Evolutionary conservation across 2,888 invertebrate species (phyloP).

Genomic region (Sesia bembeciformis): DNA sequence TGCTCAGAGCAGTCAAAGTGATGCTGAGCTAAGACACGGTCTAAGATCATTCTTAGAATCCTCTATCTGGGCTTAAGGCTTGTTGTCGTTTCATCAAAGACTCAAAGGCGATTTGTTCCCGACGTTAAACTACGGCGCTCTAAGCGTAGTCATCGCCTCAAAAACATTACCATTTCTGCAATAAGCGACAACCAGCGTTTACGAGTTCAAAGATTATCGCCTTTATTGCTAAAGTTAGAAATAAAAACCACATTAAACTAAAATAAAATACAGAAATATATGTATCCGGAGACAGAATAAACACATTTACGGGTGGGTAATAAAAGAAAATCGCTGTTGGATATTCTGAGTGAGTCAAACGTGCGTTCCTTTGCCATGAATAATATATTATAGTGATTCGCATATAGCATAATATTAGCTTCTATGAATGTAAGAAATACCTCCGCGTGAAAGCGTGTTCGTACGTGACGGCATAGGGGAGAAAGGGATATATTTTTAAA

Average conservation of each 20-base stretch:
- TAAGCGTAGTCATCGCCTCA: too few species aligned
- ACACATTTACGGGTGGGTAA: conserved; percentile 22
- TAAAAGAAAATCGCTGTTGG: conserved; percentile 19
- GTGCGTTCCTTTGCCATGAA: conserved; percentile 14
- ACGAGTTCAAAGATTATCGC: conserved; percentile 1
- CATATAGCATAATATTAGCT: conserved; percentile 1
- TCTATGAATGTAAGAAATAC: not conserved
- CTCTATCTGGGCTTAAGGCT: too few species aligned
- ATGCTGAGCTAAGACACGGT: too few species aligned
- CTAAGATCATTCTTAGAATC: too few species aligned
- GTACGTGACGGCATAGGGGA: not conserved
- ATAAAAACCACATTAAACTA: conserved; percentile 13
- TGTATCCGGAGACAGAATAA: conserved; percentile 12
- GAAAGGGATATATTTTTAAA: not conserved
- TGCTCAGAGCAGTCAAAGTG: too few species aligned
- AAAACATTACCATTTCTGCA: too few species aligned
- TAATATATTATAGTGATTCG: conserved; percentile 14
- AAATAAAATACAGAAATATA: conserved; percentile 14
- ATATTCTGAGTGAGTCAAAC: conserved; percentile 1
- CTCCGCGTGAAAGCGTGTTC: not conserved
- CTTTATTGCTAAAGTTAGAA: conserved; percentile 2
- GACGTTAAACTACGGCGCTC: too few species aligned
- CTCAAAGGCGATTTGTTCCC: too few species aligned
- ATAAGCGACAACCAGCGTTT: too few species aligned
- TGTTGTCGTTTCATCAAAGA: too few species aligned